Conservation (phyloP, 2,888 invertebrate species). For the Dryocosmus kuriphilus region DNA sequence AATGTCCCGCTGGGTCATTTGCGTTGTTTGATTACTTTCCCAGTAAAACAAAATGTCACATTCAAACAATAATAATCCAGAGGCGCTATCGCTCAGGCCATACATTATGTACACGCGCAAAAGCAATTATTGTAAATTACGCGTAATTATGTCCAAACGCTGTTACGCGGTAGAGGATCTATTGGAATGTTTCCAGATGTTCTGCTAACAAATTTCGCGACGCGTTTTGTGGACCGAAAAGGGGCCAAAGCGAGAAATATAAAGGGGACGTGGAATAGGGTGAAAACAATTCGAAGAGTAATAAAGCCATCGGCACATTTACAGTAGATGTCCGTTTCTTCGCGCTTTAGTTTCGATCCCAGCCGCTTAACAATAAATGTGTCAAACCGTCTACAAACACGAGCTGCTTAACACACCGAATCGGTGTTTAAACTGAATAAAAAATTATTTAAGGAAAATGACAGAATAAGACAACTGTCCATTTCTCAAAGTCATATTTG, state of each 20-base stretch:
- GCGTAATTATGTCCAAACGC: slow-evolving; percentile 46
- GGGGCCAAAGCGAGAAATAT: slow-evolving; percentile 21
- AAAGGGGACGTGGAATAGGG: slow-evolving; percentile 26
- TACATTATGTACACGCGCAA: slow-evolving; percentile 31
- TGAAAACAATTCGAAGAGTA: slow-evolving; percentile 34
- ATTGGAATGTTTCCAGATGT: slow-evolving; percentile 56
- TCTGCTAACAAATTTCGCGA: slow-evolving; percentile 48
- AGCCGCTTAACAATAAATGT: slow-evolving; percentile 17
- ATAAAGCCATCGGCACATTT: slow-evolving; percentile 38
- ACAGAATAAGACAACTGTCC: neutral
- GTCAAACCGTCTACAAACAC: slow-evolving; percentile 18
- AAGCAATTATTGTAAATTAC: slow-evolving; percentile 45
- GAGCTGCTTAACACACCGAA: slow-evolving; percentile 7
- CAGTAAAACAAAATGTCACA: neutral
- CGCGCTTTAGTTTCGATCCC: slow-evolving; percentile 23
- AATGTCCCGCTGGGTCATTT: neutral
- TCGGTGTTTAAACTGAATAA: neutral
- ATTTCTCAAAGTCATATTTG: neutral
- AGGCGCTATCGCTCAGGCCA: slow-evolving; percentile 4
- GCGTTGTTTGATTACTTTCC: slow-evolving; percentile 1
- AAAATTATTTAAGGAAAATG: neutral
- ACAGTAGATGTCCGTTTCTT: slow-evolving; percentile 24
- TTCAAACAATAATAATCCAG: slow-evolving; percentile 37
- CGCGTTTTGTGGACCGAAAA: slow-evolving; percentile 26
- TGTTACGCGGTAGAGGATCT: slow-evolving; percentile 47